Conservation (phyloP, 2,888 invertebrate species). For the Chloromyia formosa region DNA sequence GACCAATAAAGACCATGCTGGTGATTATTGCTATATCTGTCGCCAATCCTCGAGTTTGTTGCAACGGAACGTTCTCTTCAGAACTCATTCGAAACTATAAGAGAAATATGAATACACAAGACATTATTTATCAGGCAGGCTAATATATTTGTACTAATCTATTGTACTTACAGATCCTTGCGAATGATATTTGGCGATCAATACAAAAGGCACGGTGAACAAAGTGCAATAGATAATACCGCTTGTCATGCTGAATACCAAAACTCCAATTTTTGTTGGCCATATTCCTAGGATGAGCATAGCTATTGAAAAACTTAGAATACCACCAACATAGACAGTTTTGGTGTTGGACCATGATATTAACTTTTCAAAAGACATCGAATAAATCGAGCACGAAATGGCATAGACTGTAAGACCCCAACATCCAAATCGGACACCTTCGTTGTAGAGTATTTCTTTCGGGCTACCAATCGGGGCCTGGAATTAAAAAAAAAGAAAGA, state of each 20-base stretch:
- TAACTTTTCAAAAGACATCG: constrained; percentile 60
- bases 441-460: constrained; percentile 57
- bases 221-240: constrained; percentile 64
- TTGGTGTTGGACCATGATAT: constrained; percentile 55
- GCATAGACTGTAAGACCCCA: constrained; percentile 64
- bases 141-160: neutral
- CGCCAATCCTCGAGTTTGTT: constrained; percentile 62
- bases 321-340: constrained; percentile 61
- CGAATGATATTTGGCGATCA: constrained; percentile 63
- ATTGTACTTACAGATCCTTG: constrained; percentile 61
- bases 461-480: constrained; percentile 56
- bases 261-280: constrained; percentile 62
- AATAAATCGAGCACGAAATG: constrained; percentile 63
- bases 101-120: constrained; percentile 16
- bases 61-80: constrained; percentile 61
- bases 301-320: constrained; percentile 61
- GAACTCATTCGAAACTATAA: constrained; percentile 58
- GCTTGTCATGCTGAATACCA: constrained; percentile 62
- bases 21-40: constrained; percentile 64
- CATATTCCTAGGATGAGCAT: constrained; percentile 62
- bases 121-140: no score
- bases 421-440: constrained; percentile 64
- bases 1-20: constrained; percentile 64
- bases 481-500: neutral
- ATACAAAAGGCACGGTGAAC: constrained; percentile 64